Base-by-base conservation (phyloP, 2,888 invertebrate species). In the Parnassius mnemosyne region DNA sequence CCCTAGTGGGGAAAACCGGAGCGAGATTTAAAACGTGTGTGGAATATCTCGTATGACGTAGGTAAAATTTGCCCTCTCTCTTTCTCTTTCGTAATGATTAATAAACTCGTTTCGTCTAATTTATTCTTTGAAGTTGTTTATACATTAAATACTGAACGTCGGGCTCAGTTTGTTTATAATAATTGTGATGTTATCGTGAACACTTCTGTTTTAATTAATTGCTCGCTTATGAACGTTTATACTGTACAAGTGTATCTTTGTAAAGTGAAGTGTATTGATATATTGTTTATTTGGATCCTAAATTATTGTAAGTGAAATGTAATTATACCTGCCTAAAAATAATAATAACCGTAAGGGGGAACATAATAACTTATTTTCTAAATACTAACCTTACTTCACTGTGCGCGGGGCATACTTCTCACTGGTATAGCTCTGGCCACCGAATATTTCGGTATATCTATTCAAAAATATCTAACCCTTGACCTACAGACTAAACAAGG, bases 101-200 rank as follows among this genome's bases (percentile, higher is more conserved):
- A 50, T 50, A 42, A 11, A 11, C 12, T 42, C 3, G 10, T 16
- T 9, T 42, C 34, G 16, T 50, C 13, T 50, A 57, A 20, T 46
- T 34, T 42, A 16, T 42, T 42, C 3, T 9, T 50, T 13, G n/a
- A 11, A 50, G 46, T 20, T 10, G 42, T 42, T 50, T 57, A 57
- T 57, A 57, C n/a, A 9, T 50, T 12, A 16, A 50, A 57, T n/a
- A 57, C n/a, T 50, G 47, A 41, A 57, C 7, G 13, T 11, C 10
- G 42, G 16, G 12, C 42, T 49, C 49, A 49, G 13, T 49, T 16
- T 49, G 49, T 49, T 49, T 49, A 13, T 49, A 49, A 49, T 49
- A 7, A 49, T 13, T 5, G 49, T 9, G 12, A 13, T 13, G 13
- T 57, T 57, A 57, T 57, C 50, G 50, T 50, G 13, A 16, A 57